Percentiles rank a stretch among this genome's conserved stretches.
Evolutionary conservation across 2,888 invertebrate genomes (phyloP).

Genomic region (Exephanes ischioxanthus): DNA sequence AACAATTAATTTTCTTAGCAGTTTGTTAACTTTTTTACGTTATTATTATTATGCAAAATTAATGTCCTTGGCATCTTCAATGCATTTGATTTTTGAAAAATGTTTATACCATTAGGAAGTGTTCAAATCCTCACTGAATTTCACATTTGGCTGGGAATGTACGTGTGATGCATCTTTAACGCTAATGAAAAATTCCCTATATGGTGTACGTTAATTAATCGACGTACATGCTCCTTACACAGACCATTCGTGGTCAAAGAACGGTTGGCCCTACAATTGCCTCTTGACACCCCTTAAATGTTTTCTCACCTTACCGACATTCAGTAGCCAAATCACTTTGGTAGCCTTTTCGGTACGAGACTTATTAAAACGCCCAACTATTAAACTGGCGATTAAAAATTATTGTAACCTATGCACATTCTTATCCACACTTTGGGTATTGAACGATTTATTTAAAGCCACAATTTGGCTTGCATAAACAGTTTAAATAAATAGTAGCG

Average conservation of each 20-base stretch:
- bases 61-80: too few species aligned
- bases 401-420: background rate
- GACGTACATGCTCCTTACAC: background rate
- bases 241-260: background rate
- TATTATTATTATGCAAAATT: too few species aligned
- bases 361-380: background rate
- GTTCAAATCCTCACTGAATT: too few species aligned
- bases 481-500: background rate
- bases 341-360: constrained; percentile 1
- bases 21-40: too few species aligned
- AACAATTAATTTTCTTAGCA: too few species aligned
- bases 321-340: background rate
- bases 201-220: background rate
- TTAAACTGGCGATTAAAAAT: background rate
- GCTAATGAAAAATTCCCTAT: background rate
- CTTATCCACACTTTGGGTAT: background rate
- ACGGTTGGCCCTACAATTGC: background rate
- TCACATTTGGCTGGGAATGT: too few species aligned
- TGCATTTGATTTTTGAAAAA: too few species aligned
- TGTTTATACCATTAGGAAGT: too few species aligned
- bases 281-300: background rate
- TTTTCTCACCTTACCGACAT: background rate
- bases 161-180: too few species aligned
- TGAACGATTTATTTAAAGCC: background rate
- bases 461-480: background rate